Percentiles rank a stretch among this genome's conserved stretches.
phyloP scores from a whole-genome alignment of 2,888 invertebrate genomes.

The Atrina japonica region DNA sequence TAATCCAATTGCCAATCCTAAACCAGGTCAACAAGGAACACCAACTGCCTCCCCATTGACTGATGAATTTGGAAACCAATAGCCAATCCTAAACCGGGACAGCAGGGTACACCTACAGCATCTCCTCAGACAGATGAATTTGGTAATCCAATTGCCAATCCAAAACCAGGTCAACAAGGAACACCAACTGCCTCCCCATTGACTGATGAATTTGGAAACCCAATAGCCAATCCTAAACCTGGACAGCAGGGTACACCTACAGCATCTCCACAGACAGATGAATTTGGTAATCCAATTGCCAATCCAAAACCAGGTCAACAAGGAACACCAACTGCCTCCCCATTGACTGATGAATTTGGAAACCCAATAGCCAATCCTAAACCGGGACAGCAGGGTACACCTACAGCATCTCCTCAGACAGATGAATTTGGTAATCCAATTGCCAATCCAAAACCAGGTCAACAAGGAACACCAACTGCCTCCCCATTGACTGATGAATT shows the following conservation, averaged over 20 bases:
- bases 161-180: neutral
- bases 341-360: slow-evolving; percentile 23
- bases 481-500: slow-evolving; percentile 26
- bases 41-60: slow-evolving; percentile 21
- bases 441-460: slow-evolving; percentile 2
- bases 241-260: slow-evolving; percentile 28
- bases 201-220: slow-evolving; percentile 25
- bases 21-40: slow-evolving; percentile 24
- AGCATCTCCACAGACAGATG: slow-evolving; percentile 26
- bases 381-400: slow-evolving; percentile 19
- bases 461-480: slow-evolving; percentile 46
- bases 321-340: slow-evolving; percentile 40
- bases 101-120: slow-evolving; percentile 20
- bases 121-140: slow-evolving; percentile 13
- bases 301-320: slow-evolving; percentile 1
- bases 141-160: slow-evolving; percentile 28
- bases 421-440: neutral
- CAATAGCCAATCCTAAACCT: slow-evolving; percentile 21
- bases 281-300: neutral
- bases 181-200: slow-evolving; percentile 22
- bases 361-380: slow-evolving; percentile 13
- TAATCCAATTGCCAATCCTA: slow-evolving; percentile 11
- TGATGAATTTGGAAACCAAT: too few species aligned
- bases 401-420: slow-evolving; percentile 3
- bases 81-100: slow-evolving; percentile 1